These are phyloP conservation scores for Bujurquina vittata DNA, from an alignment of 2,113 vertebrate genomes.

Conservation along the genomic window DNA sequence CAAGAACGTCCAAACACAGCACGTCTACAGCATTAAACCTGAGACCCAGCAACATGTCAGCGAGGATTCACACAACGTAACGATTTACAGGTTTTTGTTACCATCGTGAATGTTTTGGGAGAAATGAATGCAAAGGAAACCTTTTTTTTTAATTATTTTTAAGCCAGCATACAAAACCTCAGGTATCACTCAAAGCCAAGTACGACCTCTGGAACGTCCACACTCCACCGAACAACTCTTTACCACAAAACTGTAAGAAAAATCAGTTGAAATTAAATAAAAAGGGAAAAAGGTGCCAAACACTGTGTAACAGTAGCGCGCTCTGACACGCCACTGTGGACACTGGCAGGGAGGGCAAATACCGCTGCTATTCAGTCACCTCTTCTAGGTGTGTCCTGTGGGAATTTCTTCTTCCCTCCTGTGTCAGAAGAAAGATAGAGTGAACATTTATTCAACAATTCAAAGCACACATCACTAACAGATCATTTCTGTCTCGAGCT, in stretches of 20 bases:
- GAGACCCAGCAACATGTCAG: not conserved
- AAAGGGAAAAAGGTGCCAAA: not conserved
- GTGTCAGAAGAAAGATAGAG: constrained; percentile 1
- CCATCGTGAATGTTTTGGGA: not conserved
- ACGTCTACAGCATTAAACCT: constrained; percentile 19
- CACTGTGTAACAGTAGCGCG: not conserved
- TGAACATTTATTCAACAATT: constrained; percentile 6
- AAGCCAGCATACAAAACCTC: constrained; percentile 20
- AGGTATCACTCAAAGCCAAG: constrained; percentile 12
- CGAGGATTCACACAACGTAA: not conserved
- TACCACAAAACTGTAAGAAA: not conserved
- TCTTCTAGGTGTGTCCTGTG: constrained; percentile 51
- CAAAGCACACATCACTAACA: not conserved
- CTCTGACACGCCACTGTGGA: constrained; percentile 7
- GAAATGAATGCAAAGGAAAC: not conserved
- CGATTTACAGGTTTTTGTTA: not conserved
- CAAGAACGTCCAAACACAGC: constrained; percentile 53
- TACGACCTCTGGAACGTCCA: not conserved
- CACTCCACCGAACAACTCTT: not conserved
- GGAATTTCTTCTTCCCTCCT: not conserved
- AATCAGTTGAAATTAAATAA: constrained; percentile 6
- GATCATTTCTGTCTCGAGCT: constrained; percentile 25
- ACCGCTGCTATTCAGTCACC: constrained; percentile 38
- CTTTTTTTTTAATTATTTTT: not conserved
- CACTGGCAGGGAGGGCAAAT: constrained; percentile 33